These are phyloP conservation scores for Scolopax mira DNA, from an alignment of 2,113 vertebrate genomes.

Conservation along the genomic window DNA sequence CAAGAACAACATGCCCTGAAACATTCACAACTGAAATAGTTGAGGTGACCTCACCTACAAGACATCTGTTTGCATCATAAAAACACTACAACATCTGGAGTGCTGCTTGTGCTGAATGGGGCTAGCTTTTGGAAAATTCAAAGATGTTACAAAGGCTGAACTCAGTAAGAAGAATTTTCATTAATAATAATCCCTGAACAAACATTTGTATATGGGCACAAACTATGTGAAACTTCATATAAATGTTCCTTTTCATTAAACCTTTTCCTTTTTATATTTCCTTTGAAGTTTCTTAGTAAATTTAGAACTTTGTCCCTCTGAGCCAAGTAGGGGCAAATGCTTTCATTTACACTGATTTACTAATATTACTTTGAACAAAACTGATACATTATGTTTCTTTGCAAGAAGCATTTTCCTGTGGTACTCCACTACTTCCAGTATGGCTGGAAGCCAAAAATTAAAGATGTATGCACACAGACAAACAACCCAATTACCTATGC, in stretches of 20 bases:
- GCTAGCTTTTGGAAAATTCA: not conserved
- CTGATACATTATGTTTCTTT: not conserved
- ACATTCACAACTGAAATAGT: not conserved
- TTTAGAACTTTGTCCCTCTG: not conserved
- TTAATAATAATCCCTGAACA: not conserved
- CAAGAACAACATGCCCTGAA: not conserved
- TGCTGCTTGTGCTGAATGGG: not conserved
- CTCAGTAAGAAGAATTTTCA: constrained; percentile 19
- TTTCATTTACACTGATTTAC: not conserved
- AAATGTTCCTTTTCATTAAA: constrained; percentile 11
- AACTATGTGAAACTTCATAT: not conserved
- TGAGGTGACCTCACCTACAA: not conserved
- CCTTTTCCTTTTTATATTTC: not conserved
- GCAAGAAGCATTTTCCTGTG: not conserved
- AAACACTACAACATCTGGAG: not conserved
- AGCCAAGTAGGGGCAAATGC: not conserved
- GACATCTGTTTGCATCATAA: not conserved
- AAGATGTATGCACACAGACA: not conserved
- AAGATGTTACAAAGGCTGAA: not conserved
- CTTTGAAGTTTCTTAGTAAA: constrained; percentile 44
- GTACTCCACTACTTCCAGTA: not conserved
- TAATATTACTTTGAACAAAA: constrained; percentile 2
- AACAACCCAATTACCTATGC: not conserved
- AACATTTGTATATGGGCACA: constrained; percentile 23
- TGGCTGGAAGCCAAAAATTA: not conserved